Percentiles rank a stretch among this genome's conserved stretches.
These are phyloP conservation scores for Musca domestica DNA, from an alignment of 1,140 invertebrate species.

Conservation along the genomic window DNA sequence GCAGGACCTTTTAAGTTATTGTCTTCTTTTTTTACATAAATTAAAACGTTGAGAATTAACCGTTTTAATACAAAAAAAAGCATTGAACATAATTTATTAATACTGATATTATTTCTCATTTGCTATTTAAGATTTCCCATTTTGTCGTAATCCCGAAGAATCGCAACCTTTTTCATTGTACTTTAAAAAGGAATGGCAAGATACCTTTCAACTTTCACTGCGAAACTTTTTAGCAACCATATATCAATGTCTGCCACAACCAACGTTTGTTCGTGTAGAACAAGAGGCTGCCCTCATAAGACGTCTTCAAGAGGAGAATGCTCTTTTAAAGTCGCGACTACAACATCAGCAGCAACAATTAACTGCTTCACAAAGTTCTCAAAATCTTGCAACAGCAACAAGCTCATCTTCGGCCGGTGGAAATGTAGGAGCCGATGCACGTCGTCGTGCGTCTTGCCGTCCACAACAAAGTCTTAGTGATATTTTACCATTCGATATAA, in stretches of 20 bases:
- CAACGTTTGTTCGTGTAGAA: slow-evolving; percentile 80
- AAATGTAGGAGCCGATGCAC: slow-evolving; percentile 47
- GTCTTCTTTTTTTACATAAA: slow-evolving; percentile 26
- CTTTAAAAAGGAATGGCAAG: slow-evolving; percentile 93
- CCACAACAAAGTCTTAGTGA: slow-evolving; percentile 57
- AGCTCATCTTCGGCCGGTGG: slow-evolving; percentile 7
- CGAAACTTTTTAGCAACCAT: slow-evolving; percentile 92
- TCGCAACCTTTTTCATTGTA: slow-evolving; percentile 82
- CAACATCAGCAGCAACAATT: slow-evolving; percentile 48
- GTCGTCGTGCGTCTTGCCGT: slow-evolving; percentile 59
- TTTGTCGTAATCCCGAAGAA: slow-evolving; percentile 87
- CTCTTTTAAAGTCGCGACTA: slow-evolving; percentile 63
- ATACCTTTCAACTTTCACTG: slow-evolving; percentile 87
- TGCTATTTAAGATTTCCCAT: slow-evolving; percentile 76
- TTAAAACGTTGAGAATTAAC: slow-evolving; percentile 14
- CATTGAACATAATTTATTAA: too few relatives aligned
- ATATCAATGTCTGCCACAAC: slow-evolving; percentile 81
- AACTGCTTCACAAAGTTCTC: slow-evolving; percentile 24
- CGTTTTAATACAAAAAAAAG: too few relatives aligned
- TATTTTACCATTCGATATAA: slow-evolving; percentile 61
- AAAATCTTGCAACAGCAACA: slow-evolving; percentile 31
- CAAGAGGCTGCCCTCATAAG: slow-evolving; percentile 78
- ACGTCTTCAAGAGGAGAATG: slow-evolving; percentile 81
- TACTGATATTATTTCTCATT: slow-evolving; percentile 18
- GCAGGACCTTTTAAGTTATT: too few relatives aligned